Evolutionary conservation across 2,113 vertebrate genomes (phyloP), one percentile per base, ranked within the genome.

Genomic region (Rhinolophus ferrumequinum): DNA sequence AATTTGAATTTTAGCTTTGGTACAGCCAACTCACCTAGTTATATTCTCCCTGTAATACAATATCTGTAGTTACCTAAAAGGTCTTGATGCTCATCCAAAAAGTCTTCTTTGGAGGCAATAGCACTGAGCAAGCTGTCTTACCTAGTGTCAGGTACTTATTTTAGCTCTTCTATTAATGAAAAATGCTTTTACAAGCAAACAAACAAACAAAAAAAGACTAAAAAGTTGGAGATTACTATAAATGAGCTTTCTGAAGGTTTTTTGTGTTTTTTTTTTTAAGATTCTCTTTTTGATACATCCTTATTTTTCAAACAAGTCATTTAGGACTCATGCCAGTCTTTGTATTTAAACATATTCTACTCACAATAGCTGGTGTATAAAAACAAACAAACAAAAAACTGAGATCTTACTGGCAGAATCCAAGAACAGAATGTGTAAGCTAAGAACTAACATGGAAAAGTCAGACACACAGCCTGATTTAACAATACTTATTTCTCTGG

Each of bases 401-500:
- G 24, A 64, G 22, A 35, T 38, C 13, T 86, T 22, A 15, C 5
- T 60, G 10, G 21, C 11, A 16, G 13, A 80, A 85, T 33, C 8
- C 5, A 72, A 41, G 54, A 81, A 67, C 13, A 88, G 6, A 70
- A 62, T 60, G 7, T 35, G 54, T 41, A 47, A 95, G 14, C 33
- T 41, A 19, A 89, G 33, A 87, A 73, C 14, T 58, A 95, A 62
- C 4, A 64, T 8, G 18, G 19, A 76, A 90, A 88, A 90, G 44
- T 47, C 26, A 67, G 9, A 6, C 19, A 83, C 24, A 66, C 26
- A 35, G 19, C 33, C 30, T 67, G 41, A 95, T 60, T 95, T 88
- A 84, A 16, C 30, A 90, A 90, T 88, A 41, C 16, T 70, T 93
- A 64, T 96, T 93, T 79, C 54, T 88, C n/a, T 44, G 44, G 19